A percentile compares a stretch with the other conserved stretches of the same genome.
phyloP scores from a whole-genome alignment of 2,888 invertebrate species.

The Caenorhabditis sp. region DNA sequence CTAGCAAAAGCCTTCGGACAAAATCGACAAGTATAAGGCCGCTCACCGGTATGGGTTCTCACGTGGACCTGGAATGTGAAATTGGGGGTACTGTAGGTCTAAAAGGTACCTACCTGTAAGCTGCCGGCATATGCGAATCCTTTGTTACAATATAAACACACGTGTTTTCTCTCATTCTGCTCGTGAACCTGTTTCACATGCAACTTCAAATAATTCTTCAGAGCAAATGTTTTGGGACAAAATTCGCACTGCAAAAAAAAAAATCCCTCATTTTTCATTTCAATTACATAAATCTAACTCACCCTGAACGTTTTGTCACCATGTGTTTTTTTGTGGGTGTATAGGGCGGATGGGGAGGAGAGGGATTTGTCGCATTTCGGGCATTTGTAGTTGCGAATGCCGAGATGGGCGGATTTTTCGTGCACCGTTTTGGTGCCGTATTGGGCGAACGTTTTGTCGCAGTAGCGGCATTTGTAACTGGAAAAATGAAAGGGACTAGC shows the following conservation, averaged over 20 bases:
- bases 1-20: conserved; percentile 70
- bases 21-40: conserved; percentile 65
- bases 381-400: conserved; percentile 70
- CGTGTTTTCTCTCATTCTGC: conserved; percentile 67
- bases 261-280: neutral
- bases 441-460: conserved; percentile 71
- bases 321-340: conserved; percentile 71
- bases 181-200: conserved; percentile 71
- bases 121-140: conserved; percentile 70
- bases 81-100: neutral
- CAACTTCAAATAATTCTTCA: conserved; percentile 71
- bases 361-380: conserved; percentile 68
- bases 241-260: conserved; percentile 64
- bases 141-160: conserved; percentile 66
- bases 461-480: conserved; percentile 69
- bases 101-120: conserved; percentile 57
- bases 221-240: conserved; percentile 70
- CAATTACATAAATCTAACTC: neutral
- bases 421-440: conserved; percentile 71
- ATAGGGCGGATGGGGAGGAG: conserved; percentile 71
- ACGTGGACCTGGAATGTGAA: conserved; percentile 68
- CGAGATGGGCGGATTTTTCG: conserved; percentile 69
- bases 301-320: conserved; percentile 67
- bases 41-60: conserved; percentile 70
- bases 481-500: too few species aligned